Base-by-base conservation (phyloP, 2,113 vertebrate species). In the Climacteris rufus region DNA sequence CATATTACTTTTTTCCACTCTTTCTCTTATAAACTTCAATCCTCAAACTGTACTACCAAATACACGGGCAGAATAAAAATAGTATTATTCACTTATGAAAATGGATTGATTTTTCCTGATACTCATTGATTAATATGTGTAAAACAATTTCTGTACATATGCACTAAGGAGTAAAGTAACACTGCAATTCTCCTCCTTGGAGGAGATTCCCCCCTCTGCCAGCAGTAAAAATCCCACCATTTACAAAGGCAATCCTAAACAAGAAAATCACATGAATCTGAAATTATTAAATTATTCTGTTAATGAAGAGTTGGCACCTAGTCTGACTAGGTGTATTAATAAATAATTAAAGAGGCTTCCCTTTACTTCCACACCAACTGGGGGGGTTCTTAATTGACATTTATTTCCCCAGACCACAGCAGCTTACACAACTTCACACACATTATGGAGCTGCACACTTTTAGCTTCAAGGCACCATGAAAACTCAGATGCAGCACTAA, bases 221-320 rank as follows among this genome's bases (percentile, higher is more conserved):
- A 25, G 4, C 9, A 9, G 13, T 2, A 3, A 2, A 78, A 91
- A 63, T 23, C 33, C 18, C 4, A 2, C 4, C 5, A n/a, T 24
- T 71, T 40, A 53, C 13, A 78, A 53, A 82, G 9, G 40, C 33
- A 54, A 39, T 11, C 6, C 28, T 57, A 11, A 66, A 77, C 8
- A 83, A 77, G 9, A 87, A 95, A 61, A 13, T 4, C 45, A 61
- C 0, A 0, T 12, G 11, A 71, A 75, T 22, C n/a, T 54, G 28
- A 49, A 66, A 15, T 63, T 39, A 47, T 50, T 19, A 25, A 5
- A 53, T 63, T 50, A 13, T 39, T 10, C 18, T n/a, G 6, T 66
- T 47, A 90, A 79, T 5, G 10, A 90, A 60, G 9, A 65, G 8
- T 10, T 42, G 23, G 22, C 28, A 56, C 47, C 9, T 66, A 50